Base-by-base conservation (phyloP, 1,140 invertebrate species). In the Dendrolimus punctatus region DNA sequence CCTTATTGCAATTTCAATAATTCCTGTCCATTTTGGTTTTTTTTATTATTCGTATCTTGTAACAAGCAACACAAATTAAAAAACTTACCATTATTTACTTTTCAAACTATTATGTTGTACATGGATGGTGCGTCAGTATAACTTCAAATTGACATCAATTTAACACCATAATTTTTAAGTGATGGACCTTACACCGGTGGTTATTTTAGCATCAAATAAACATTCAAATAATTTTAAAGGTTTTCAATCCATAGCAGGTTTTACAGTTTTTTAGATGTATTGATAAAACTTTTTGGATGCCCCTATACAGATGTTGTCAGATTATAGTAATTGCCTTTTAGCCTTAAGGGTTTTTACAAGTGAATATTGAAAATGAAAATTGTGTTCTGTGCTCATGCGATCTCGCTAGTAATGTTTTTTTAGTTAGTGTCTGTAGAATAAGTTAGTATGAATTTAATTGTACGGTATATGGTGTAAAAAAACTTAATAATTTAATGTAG, bases 361-460 rank as follows among this genome's bases (percentile, higher is more conserved):
- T 59, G 60, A 69, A 68, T 62, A 40, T n/a, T 7, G 5, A 8
- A 8, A 53, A 39, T 46, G 44, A 53, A 74, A 72, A 75, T 78
- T 84, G 79, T 86, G 83, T 86, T n/a, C 83, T 76, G 76, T 83
- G 80, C 78, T 86, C 80, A 86, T 73, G 73, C 71, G 83, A 86
- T 86, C 83, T 86, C 83, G 78, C 78, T 86, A 84, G 80, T 79
- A 78, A 76, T 78, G 46, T 78, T 23, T 23, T 23, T 23, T 84
- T 84, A 84, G 80, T 84, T 84, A 85, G 81, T 77, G 76, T 71
- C 74, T 76, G 53, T 82, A 81, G 79, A 59, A 55, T 85, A 84
- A 84, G 79, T 81, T 81, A 84, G 82, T 58, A 64, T 48, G n/a
- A 71, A 75, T 74, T 75, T 60, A 45, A 40, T 39, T 56, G 65